Conservation (phyloP, 37 sponge, comb jelly and placozoan genomes). For the Crambe crambe region DNA sequence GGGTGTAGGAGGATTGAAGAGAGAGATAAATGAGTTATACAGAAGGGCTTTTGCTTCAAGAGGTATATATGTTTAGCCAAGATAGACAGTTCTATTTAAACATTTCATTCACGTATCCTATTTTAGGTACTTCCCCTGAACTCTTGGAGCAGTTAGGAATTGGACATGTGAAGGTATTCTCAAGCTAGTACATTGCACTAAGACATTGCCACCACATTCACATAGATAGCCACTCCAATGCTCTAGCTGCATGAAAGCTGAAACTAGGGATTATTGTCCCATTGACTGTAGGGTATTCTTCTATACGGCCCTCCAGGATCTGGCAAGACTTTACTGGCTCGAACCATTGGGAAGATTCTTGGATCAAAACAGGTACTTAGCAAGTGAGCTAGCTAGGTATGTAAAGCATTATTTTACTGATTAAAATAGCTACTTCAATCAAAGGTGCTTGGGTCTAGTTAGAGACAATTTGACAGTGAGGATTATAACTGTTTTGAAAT, state of each 20-base stretch:
- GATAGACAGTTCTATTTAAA: not conserved
- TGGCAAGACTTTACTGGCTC: constrained; percentile 97
- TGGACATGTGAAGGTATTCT: constrained; percentile 54
- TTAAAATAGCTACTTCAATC: no score
- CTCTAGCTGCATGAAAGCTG: no score
- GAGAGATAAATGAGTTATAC: constrained; percentile 70
- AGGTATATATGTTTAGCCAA: constrained; percentile 22
- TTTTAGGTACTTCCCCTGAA: constrained; percentile 36
- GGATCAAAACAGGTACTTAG: constrained; percentile 60
- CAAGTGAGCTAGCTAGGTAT: not conserved
- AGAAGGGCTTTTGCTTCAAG: constrained; percentile 78
- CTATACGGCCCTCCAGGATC: constrained; percentile 97
- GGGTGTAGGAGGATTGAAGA: constrained; percentile 71
- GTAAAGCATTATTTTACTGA: no score
- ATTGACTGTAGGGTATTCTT: constrained; percentile 82
- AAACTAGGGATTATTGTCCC: not conserved
- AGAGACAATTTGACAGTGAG: no score
- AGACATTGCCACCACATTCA: no score
- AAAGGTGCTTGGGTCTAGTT: no score
- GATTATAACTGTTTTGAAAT: no score
- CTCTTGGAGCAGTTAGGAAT: constrained; percentile 55
- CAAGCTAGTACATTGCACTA: no score
- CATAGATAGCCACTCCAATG: no score
- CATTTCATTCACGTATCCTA: no score
- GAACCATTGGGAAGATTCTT: constrained; percentile 78